A percentile compares a stretch with the other conserved stretches of the same genome.
Evolutionary conservation across 2,113 vertebrate species (phyloP).

Genomic region (Poeciliopsis occidentalis): DNA sequence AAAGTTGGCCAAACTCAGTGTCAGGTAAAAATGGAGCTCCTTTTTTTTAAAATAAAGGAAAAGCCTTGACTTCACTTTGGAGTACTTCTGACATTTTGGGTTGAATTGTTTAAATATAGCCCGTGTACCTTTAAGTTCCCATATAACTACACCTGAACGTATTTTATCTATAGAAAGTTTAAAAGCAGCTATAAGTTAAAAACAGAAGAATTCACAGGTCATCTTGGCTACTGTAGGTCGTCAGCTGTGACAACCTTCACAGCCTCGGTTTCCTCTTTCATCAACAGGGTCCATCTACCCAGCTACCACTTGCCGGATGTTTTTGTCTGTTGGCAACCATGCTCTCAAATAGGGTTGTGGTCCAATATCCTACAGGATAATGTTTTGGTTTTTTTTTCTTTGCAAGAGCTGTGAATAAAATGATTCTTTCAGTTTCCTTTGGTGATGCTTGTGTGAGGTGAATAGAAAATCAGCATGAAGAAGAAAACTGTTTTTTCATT

Average conservation of each 20-base stretch:
- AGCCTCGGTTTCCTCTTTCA: neutral
- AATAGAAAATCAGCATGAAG: slow-evolving; percentile 15
- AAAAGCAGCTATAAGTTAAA: neutral
- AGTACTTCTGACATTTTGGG: neutral
- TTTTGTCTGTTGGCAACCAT: neutral
- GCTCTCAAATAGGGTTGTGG: slow-evolving; percentile 9
- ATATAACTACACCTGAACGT: neutral
- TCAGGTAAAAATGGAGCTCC: too few relatives aligned
- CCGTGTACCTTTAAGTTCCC: neutral
- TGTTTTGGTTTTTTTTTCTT: neutral
- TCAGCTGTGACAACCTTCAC: neutral
- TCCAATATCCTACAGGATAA: slow-evolving; percentile 8
- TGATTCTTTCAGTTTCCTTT: slow-evolving; percentile 17
- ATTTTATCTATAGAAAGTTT: neutral
- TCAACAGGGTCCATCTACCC: neutral
- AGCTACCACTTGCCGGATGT: neutral
- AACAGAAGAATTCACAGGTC: neutral
- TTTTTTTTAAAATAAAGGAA: too few relatives aligned
- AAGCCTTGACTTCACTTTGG: neutral
- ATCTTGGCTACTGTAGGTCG: neutral
- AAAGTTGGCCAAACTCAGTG: too few relatives aligned
- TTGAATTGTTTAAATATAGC: neutral
- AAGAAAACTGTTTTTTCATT: slow-evolving; percentile 39
- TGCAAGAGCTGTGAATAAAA: slow-evolving; percentile 27
- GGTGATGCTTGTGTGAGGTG: slow-evolving; percentile 6